phyloP scores from a whole-genome alignment of 35 echinoderm and acorn worm genomes.

The Lytechinus pictus region DNA sequence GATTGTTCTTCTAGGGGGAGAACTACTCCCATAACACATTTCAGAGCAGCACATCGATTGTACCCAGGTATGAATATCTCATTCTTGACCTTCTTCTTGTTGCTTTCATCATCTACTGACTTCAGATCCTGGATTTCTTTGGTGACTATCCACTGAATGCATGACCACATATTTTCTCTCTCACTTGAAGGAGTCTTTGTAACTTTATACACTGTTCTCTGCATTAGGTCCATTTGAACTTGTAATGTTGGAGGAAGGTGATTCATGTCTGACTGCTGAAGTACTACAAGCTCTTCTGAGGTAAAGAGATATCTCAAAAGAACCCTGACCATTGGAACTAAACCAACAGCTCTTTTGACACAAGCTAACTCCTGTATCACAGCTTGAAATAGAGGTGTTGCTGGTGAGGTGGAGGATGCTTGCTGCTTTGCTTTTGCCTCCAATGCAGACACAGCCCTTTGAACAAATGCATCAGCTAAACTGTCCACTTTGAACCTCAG shows the following conservation, averaged over 20 bases:
- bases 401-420: not conserved
- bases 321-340: slow-evolving; percentile 1
- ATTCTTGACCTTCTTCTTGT: not conserved
- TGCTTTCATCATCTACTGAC: not conserved
- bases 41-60: not conserved
- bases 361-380: not conserved
- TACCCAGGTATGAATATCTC: not conserved
- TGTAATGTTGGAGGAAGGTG: not conserved
- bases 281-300: not conserved
- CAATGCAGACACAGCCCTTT: not conserved
- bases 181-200: not conserved
- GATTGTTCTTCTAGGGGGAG: not conserved
- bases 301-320: not conserved
- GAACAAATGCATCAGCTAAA: not conserved
- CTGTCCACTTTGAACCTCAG: not conserved
- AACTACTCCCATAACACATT: not conserved
- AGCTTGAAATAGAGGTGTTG: not conserved
- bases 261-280: not conserved
- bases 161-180: not conserved
- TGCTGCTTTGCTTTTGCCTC: not conserved
- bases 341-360: not conserved
- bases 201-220: not conserved
- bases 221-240: not conserved
- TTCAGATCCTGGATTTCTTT: not conserved
- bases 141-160: not conserved